Base-by-base conservation (phyloP, 2,113 vertebrate species). In the Cyphomyrus discorhynchus region DNA sequence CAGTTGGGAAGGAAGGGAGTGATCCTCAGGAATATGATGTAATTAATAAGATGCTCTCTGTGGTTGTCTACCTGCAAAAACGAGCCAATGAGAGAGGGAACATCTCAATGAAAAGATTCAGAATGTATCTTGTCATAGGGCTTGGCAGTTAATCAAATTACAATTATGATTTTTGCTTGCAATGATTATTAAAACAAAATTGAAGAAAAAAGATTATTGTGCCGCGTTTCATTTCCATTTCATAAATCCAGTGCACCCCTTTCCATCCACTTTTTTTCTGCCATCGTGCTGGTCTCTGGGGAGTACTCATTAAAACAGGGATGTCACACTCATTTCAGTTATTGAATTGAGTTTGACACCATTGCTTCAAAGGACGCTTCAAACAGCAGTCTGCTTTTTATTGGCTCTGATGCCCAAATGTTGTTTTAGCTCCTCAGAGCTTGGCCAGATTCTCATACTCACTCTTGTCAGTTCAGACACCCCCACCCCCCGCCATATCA, bases 1-100 rank as follows among this genome's bases (percentile, higher is more conserved):
- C 98, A 99, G 93, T 99, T 99, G 24, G 98, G 98, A 91, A 99
- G 97, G 92, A 99, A 99, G 39, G 98, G 98, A 2, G 98, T 99
- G 94, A 99, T 99, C 94, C 98, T 97, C 96, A 99, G 93, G 95
- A 99, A 99, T 94, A 99, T 98, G 39, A 99, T 99, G 94, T 99
- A 99, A 95, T 99, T 99, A 92, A 99, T 99, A 83, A 99, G 97
- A 95, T 99, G 98, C 89, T 97, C 97, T 95, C 98, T 95, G 88
- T 99, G 98, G 91, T 97, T 95, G 91, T 99, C 98, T 92, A 99
- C 97, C 98, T 99, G 94, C 58, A 89, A 89, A 86, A 91, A 90
- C 47, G 90, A 92, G 92, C 92, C 21, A 47, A 31, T 52, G 86
- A 90, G 31, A 93, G 31, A 13, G 39, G 66, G 45, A 74, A 35